These are phyloP conservation scores for Dendrolimus kikuchii DNA, from an alignment of 1,140 invertebrate genomes.

Conservation along the genomic window DNA sequence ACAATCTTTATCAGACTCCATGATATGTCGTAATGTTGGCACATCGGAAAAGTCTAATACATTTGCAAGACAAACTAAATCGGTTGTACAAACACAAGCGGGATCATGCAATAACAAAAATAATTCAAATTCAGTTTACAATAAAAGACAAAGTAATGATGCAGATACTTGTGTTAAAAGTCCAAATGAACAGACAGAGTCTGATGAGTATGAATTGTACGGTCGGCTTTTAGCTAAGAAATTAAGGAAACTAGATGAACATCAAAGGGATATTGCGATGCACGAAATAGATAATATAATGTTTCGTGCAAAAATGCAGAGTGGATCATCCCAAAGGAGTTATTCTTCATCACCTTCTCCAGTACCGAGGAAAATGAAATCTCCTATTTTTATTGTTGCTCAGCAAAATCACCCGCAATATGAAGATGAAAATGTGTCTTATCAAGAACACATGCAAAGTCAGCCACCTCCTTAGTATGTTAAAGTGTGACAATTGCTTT, in stretches of 20 bases:
- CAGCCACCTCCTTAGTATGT: conserved; percentile 24
- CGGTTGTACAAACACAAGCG: background rate
- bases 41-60: conserved; percentile 6
- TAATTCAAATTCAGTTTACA: conserved; percentile 9
- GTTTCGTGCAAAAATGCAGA: conserved; percentile 57
- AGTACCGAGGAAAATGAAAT: conserved; percentile 36
- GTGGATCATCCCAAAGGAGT: conserved; percentile 21
- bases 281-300: conserved; percentile 64
- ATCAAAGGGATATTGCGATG: conserved; percentile 52
- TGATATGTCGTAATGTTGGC: conserved; percentile 3
- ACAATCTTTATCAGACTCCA: conserved; percentile 9
- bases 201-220: conserved; percentile 54
- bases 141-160: conserved; percentile 14
- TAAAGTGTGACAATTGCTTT: no score
- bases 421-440: conserved; percentile 45
- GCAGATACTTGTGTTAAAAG: conserved; percentile 8
- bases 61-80: conserved; percentile 11
- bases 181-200: conserved; percentile 10
- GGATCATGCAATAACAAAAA: conserved; percentile 3
- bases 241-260: conserved; percentile 55
- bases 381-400: conserved; percentile 44
- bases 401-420: conserved; percentile 31
- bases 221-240: conserved; percentile 52
- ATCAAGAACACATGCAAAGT: conserved; percentile 29
- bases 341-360: conserved; percentile 33